Evolutionary conservation across 2,888 invertebrate species (phyloP), one percentile per base, ranked within the genome.

Genomic region (Plusia festucae): DNA sequence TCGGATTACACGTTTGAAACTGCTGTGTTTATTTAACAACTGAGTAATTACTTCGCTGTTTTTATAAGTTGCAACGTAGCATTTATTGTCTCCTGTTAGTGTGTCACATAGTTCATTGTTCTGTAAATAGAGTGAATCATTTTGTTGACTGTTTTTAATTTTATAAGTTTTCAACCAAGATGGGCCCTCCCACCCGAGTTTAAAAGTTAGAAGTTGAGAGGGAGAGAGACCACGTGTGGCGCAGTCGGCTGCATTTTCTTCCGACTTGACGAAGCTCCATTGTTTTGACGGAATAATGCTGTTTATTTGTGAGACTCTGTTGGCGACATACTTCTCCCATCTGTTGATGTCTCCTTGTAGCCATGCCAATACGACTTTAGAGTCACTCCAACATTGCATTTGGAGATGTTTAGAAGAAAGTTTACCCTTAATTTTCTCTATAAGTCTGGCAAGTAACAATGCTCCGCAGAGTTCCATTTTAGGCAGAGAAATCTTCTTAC

Each of bases 151-250:
- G 11, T 3, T 32, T 32, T 32, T 32, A 9, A 32, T 24, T 24
- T 24, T 24, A 24, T 24, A 24, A 24, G 54, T 20, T 55, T 40
- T 53, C 24, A 49, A 4, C 53, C 55, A 61, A 22, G 13, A 9
- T 1, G 63, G 63, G 3, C 63, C 63, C 0, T 58, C 15, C 63
- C 63, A 64, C 63, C 63, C 58, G 15, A 64, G 57, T 8, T 53
- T 20, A 16, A 46, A 53, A n/a, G 18, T 32, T 7, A 58, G 20
- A 18, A 64, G 44, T 58, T 58, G 44, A 7, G 46, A 16, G 0
- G 63, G 58, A 11, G 18, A 24, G 15, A 64, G n/a, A 8, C 57
- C 63, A n/a, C 57, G 27, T 4, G 57, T 53, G n/a, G 63, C 57
- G 20, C 63, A 58, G 24, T 64, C 63, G 24, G 58, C 63, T 52